These are phyloP conservation scores for Musca vetustissima DNA, from an alignment of 1,140 invertebrate species.

Conservation along the genomic window DNA sequence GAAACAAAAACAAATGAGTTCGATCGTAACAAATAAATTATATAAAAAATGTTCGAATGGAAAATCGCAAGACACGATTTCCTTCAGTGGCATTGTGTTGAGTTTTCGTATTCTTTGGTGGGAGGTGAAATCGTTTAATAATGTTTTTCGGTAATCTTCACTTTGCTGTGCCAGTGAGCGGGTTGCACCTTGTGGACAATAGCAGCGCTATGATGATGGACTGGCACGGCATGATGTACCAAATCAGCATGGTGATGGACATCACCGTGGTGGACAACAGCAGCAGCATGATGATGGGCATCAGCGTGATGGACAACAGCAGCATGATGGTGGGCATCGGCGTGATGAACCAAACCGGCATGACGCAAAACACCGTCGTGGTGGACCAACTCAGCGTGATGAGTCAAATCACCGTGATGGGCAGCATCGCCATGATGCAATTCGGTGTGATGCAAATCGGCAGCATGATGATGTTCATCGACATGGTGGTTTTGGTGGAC, in stretches of 20 bases:
- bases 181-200: constrained; percentile 41
- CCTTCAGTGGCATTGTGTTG: too few relatives aligned
- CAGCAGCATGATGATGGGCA: constrained; percentile 36
- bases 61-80: too few relatives aligned
- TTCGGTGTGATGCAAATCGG: constrained; percentile 34
- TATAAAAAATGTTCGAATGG: too few relatives aligned
- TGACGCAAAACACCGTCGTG: constrained; percentile 39
- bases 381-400: constrained; percentile 30
- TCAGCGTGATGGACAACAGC: constrained; percentile 33
- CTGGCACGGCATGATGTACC: constrained; percentile 37
- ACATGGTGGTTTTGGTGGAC: constrained; percentile 38
- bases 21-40: too few relatives aligned
- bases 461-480: constrained; percentile 37
- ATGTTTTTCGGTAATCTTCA: constrained; percentile 51
- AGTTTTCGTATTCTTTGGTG: not conserved
- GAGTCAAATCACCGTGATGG: constrained; percentile 27
- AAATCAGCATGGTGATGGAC: constrained; percentile 40
- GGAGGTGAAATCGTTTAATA: constrained; percentile 46
- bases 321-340: constrained; percentile 34
- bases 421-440: constrained; percentile 28
- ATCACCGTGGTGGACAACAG: constrained; percentile 32
- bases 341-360: constrained; percentile 30
- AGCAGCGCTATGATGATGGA: constrained; percentile 36
- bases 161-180: constrained; percentile 48
- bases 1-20: too few relatives aligned